Base-by-base conservation (phyloP, 2,888 invertebrate species). In the Phania funesta region DNA sequence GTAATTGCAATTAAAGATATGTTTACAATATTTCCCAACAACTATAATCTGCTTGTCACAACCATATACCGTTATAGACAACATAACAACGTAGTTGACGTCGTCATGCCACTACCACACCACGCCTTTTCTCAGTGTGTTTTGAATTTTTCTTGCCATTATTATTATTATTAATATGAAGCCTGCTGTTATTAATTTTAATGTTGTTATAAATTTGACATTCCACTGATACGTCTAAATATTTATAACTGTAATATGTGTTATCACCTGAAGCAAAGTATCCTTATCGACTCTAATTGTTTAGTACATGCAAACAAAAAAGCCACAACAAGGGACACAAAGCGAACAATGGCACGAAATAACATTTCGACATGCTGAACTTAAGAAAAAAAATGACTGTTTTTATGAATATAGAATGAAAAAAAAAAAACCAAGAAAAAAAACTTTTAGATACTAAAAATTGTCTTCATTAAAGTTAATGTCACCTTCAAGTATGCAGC, bases 381-480 rank as follows among this genome's bases (percentile, higher is more conserved):
- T 75, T 58, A 65, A 67, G 52, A 58, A 24, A 26, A 2, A 20
- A 16, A 18, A 46, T 24, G 13, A 64, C 46, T 46, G 50, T 20
- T 32, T 48, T 48, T 52, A 41, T 62, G 64, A 54, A 62, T 64
- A 65, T 26, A 9, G 46, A 64, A 46, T 54, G 13, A 65, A 71
- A 50, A 46, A 26, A 5, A 13, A 41, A 58, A 35, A 35, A 24
- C n/a, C 32, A 35, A 26, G 44, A 26, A 60, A 5, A 70, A 26
- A 52, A 62, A 68, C 52, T 44, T 68, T 76, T 46, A 81, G n/a
- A n/a, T n/a, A 67, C 67, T 71, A 24, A 76, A 81, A 81, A 77
- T 81, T 76, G 76, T 67, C 81, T 76, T 81, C 71, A 81, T 76
- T 77, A 76, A 81, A 81, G 81, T 76, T 73, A 81, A 77, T 81